Percentiles rank a stretch among this genome's conserved stretches.
These are phyloP conservation scores for Stichodactyla helianthus DNA, from an alignment of 64 coral and sea anemone species.

Conservation along the genomic window DNA sequence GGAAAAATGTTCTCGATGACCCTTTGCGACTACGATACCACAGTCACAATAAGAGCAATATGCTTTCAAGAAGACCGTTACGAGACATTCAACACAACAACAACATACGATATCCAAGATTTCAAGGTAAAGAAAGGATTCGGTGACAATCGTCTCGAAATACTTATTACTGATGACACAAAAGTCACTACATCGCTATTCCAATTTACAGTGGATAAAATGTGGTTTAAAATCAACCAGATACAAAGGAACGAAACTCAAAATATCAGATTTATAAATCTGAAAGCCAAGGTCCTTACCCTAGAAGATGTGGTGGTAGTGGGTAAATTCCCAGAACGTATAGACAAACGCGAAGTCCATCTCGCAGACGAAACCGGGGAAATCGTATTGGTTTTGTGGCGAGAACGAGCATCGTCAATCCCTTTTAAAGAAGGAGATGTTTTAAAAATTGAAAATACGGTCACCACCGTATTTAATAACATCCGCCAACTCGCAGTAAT, in stretches of 20 bases:
- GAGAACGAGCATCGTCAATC: neutral
- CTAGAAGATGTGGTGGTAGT: neutral
- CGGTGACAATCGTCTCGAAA: neutral
- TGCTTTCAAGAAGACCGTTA: neutral
- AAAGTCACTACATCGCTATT: neutral
- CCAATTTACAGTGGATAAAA: neutral
- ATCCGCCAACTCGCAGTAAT: neutral
- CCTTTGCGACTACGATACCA: conserved; percentile 4
- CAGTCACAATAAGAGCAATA: conserved; percentile 16
- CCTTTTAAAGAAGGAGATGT: neutral
- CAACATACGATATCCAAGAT: conserved; percentile 7
- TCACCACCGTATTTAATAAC: neutral
- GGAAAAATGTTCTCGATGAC: conserved; percentile 14
- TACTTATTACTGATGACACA: neutral
- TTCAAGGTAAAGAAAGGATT: conserved; percentile 20
- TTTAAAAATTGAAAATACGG: neutral
- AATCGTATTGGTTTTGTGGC: conserved; percentile 2
- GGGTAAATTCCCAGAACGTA: neutral
- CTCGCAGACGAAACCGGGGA: neutral
- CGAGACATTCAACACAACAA: neutral
- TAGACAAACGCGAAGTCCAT: neutral
- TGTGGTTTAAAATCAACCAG: neutral
- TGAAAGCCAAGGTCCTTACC: conserved; percentile 5
- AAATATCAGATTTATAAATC: conserved; percentile 28
- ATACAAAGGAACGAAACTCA: neutral